Evolutionary conservation across 2,797 vertebrate genomes (phyloP).

Genomic region (Odontamblyopus rebecca): DNA sequence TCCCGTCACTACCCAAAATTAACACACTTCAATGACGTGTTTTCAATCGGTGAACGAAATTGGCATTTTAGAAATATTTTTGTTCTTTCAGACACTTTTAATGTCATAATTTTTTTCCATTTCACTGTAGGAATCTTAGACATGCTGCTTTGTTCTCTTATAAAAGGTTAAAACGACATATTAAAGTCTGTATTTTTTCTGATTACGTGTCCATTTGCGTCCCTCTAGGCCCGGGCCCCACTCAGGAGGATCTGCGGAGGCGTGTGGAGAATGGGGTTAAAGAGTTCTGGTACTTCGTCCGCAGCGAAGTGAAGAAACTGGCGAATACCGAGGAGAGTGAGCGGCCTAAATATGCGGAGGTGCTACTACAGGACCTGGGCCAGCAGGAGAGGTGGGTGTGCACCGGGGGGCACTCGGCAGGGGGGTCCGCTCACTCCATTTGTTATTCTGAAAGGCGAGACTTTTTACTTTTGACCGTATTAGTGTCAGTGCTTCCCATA

Average conservation of each 20-base stretch:
- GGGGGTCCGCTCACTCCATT: constrained; percentile 7
- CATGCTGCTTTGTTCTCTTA: background rate
- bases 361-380: constrained; percentile 92
- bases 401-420: background rate
- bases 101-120: background rate
- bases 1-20: too few species aligned
- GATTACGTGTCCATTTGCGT: background rate
- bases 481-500: too few species aligned
- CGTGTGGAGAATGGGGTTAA: constrained; percentile 94
- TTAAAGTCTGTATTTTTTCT: background rate
- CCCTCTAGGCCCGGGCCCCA: constrained; percentile 84
- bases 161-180: background rate
- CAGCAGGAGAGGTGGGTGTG: constrained; percentile 92
- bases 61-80: too few species aligned
- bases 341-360: constrained; percentile 86
- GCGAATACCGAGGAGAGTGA: constrained; percentile 83
- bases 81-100: background rate
- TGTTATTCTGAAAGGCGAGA: background rate
- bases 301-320: constrained; percentile 94
- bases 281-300: constrained; percentile 98
- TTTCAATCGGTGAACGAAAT: too few species aligned
- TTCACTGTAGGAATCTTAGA: background rate
- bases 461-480: too few species aligned
- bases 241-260: constrained; percentile 91
- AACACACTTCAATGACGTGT: too few species aligned